A percentile compares a stretch with the other conserved stretches of the same genome.
Evolutionary conservation across 2,888 invertebrate genomes (phyloP).

Genomic region (Bibio marci): DNA sequence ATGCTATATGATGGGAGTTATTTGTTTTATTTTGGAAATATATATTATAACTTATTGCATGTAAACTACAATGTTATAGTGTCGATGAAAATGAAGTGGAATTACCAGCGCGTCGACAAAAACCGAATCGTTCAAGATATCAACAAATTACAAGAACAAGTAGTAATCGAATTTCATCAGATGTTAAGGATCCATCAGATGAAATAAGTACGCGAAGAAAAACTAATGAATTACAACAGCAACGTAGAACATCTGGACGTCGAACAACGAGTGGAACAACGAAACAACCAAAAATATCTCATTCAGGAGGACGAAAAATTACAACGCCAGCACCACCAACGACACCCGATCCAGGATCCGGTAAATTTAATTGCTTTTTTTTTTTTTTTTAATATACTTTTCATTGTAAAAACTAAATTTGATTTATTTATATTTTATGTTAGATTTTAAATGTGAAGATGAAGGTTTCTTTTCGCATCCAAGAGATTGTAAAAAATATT

Average conservation of each 20-base stretch:
- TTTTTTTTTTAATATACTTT: too few species aligned
- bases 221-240: conserved; percentile 6
- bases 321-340: conserved; percentile 52
- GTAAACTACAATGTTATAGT: conserved; percentile 11
- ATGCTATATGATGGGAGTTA: conserved; percentile 23
- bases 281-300: conserved; percentile 17
- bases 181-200: conserved; percentile 9
- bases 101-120: conserved; percentile 19
- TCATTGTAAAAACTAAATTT: too few species aligned
- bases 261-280: conserved; percentile 24
- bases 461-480: conserved; percentile 89
- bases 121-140: conserved; percentile 20
- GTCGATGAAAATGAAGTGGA: conserved; percentile 25
- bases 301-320: conserved; percentile 26
- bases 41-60: background rate
- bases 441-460: conserved; percentile 80
- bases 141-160: conserved; percentile 16
- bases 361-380: conserved; percentile 29
- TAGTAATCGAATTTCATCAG: conserved; percentile 16
- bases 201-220: conserved; percentile 10
- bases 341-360: conserved; percentile 75
- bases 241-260: conserved; percentile 14
- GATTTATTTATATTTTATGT: too few species aligned
- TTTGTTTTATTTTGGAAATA: background rate
- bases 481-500: conserved; percentile 84